These are phyloP conservation scores for Marmota flaviventris DNA, from an alignment of 2,113 vertebrate species.

Conservation along the genomic window DNA sequence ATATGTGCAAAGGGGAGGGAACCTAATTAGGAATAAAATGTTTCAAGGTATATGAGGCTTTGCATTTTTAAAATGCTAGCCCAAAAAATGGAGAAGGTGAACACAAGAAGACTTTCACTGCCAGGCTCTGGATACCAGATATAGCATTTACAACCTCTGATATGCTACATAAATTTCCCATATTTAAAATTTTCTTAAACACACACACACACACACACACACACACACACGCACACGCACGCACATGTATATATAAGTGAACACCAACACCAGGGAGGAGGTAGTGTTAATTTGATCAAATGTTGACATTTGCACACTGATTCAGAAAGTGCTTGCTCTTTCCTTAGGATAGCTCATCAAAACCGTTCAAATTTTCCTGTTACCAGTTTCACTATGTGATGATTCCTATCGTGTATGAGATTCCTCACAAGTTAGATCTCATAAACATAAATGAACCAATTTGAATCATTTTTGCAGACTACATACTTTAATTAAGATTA, in stretches of 20 bases:
- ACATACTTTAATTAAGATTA: slow-evolving; percentile 89
- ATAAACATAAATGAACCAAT: slow-evolving; percentile 85
- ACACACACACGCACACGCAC: slow-evolving; percentile 18
- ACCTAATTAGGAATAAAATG: slow-evolving; percentile 67
- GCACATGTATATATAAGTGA: neutral
- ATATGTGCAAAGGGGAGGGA: slow-evolving; percentile 74
- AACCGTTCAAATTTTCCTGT: slow-evolving; percentile 67
- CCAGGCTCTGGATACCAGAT: slow-evolving; percentile 81
- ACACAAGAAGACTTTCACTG: slow-evolving; percentile 78
- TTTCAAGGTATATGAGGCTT: slow-evolving; percentile 70
- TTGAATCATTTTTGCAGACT: slow-evolving; percentile 89
- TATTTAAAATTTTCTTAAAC: slow-evolving; percentile 76
- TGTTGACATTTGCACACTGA: slow-evolving; percentile 84
- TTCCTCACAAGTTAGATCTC: slow-evolving; percentile 66
- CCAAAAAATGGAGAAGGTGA: slow-evolving; percentile 61
- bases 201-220: slow-evolving; percentile 59
- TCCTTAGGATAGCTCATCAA: slow-evolving; percentile 71
- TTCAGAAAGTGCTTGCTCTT: slow-evolving; percentile 85
- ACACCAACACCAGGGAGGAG: slow-evolving; percentile 59
- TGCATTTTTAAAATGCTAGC: slow-evolving; percentile 77
- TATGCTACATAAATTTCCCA: slow-evolving; percentile 81
- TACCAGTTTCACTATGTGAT: slow-evolving; percentile 58
- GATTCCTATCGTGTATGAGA: slow-evolving; percentile 46
- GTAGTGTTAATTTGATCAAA: slow-evolving; percentile 70
- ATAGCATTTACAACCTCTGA: slow-evolving; percentile 78